Percentiles rank a stretch among this genome's conserved stretches.
phyloP scores from a whole-genome alignment of 37 sponge, comb jelly and placozoan species.

The Mnemiopsis leidyi region DNA sequence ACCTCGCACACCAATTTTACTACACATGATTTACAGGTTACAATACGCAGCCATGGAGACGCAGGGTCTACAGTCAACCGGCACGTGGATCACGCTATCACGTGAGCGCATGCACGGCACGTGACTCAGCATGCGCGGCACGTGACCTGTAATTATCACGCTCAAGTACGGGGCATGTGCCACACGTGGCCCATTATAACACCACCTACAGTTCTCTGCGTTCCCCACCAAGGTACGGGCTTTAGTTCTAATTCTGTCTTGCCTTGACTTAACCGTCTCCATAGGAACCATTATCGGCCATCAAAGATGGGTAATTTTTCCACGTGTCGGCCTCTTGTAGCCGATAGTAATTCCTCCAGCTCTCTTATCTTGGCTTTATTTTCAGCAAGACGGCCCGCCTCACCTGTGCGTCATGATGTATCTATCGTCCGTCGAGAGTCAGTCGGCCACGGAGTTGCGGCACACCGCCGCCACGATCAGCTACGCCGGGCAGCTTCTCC shows the following conservation, averaged over 20 bases:
- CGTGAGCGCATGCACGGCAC: neutral
- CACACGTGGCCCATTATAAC: conserved; percentile 55
- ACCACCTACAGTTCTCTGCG: neutral
- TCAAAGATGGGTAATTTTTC: conserved; percentile 48
- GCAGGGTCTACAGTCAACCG: neutral
- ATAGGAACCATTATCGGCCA: conserved; percentile 34
- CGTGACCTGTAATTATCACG: conserved; percentile 41
- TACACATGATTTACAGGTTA: neutral
- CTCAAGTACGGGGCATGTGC: conserved; percentile 62
- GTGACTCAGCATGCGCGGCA: neutral
- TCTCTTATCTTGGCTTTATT: neutral
- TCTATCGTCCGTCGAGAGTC: conserved; percentile 7
- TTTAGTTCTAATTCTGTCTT: conserved; percentile 50
- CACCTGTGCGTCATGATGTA: conserved; percentile 34
- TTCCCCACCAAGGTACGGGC: conserved; percentile 26
- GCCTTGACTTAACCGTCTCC: neutral
- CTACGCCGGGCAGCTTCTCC: conserved; percentile 45
- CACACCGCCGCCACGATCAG: conserved; percentile 58
- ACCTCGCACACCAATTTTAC: neutral
- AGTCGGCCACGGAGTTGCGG: neutral
- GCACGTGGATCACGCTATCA: neutral
- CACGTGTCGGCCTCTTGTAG: conserved; percentile 1
- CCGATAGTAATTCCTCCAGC: neutral
- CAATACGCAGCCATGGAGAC: neutral
- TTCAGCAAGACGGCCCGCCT: neutral